Evolutionary conservation across 2,888 invertebrate genomes (phyloP).

Genomic region (Anticlea derivata): DNA sequence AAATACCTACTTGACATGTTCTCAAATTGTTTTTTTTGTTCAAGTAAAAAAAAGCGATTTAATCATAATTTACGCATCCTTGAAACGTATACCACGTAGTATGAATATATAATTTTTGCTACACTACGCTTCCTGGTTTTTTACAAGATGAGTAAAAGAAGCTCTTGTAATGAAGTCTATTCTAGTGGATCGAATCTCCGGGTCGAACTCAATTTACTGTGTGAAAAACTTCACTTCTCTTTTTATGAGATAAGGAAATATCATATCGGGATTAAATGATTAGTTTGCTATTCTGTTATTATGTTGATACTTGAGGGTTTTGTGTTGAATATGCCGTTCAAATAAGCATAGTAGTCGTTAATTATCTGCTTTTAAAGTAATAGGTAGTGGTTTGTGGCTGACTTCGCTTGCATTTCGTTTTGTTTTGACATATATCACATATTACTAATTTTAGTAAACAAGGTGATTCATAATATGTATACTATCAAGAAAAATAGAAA

Average conservation of each 20-base stretch:
- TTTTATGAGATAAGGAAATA: slow-evolving; percentile 29
- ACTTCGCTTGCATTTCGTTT: no score
- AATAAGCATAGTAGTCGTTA: no score
- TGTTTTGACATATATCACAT: no score
- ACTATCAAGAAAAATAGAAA: no score
- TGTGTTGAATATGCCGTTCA: no score
- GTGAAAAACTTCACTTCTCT: slow-evolving; percentile 29
- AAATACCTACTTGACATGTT: neutral
- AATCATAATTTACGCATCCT: slow-evolving; percentile 48
- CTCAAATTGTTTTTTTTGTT: neutral
- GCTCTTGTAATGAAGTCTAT: slow-evolving; percentile 42
- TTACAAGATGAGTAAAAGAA: slow-evolving; percentile 46
- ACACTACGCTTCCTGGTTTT: slow-evolving; percentile 57
- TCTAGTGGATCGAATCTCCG: slow-evolving; percentile 33
- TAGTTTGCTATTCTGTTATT: slow-evolving; percentile 17
- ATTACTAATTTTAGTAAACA: no score
- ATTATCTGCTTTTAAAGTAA: no score
- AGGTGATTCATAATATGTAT: no score
- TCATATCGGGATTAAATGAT: slow-evolving; percentile 18
- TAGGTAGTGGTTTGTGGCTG: no score
- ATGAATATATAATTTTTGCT: slow-evolving; percentile 50
- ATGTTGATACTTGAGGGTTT: neutral
- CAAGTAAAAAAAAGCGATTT: slow-evolving; percentile 36
- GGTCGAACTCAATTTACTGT: slow-evolving; percentile 27
- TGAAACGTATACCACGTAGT: slow-evolving; percentile 42